Conservation (phyloP, 1,140 invertebrate species). For the Macrobrachium rosenbergii region DNA sequence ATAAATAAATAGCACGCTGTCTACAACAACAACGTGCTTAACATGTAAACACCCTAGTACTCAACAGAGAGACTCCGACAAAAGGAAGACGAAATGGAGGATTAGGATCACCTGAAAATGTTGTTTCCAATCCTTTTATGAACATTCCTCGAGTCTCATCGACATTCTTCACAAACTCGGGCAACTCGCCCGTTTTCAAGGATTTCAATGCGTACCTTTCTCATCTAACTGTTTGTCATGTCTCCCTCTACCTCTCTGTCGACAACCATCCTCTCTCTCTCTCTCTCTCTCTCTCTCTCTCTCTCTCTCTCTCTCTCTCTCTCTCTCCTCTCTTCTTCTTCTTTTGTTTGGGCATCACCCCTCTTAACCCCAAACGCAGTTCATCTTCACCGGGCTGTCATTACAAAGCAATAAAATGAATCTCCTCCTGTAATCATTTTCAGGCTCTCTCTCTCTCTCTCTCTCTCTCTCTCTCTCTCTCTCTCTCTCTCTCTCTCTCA, state of each 20-base stretch:
- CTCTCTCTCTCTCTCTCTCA: neutral
- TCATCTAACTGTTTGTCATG: neutral
- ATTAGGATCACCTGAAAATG: no score
- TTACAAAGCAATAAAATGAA: no score
- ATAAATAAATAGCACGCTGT: no score
- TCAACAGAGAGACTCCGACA: no score
- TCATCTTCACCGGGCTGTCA: neutral
- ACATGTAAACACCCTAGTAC: no score
- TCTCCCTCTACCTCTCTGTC: neutral
- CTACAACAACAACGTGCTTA: no score
- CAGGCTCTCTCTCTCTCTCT: constrained; percentile 10
- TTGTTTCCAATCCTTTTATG: no score
- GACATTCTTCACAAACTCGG: neutral
- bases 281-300: neutral
- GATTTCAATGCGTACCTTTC: neutral
- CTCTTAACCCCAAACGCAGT: neutral
- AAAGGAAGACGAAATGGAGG: no score
- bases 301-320: neutral
- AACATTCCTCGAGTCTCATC: neutral
- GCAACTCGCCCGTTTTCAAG: neutral
- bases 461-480: constrained; percentile 37
- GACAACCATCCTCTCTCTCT: neutral
- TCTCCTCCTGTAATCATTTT: no score
- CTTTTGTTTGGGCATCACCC: neutral
- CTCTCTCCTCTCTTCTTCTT: neutral